Evolutionary conservation across 2,888 invertebrate genomes (phyloP).

Genomic region (Callinectes sapidus): DNA sequence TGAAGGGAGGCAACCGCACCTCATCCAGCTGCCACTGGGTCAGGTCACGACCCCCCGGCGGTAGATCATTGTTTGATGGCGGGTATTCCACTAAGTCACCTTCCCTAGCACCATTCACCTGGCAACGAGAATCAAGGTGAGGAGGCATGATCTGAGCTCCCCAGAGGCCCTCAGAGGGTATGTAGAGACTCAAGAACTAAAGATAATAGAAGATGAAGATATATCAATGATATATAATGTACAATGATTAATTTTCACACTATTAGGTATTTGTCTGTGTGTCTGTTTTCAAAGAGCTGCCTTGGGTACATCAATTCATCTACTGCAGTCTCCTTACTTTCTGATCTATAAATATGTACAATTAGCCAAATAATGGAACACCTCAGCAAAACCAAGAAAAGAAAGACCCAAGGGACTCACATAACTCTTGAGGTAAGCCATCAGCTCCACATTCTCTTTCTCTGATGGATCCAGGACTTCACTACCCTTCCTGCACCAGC

Average conservation of each 20-base stretch:
- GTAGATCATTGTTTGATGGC: constrained; percentile 63
- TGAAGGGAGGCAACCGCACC: constrained; percentile 66
- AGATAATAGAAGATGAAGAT: no score
- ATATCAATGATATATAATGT: no score
- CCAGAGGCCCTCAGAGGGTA: no score
- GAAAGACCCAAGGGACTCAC: constrained; percentile 50
- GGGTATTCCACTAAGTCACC: constrained; percentile 68
- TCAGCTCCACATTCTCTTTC: constrained; percentile 64
- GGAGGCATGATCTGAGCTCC: no score
- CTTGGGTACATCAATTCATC: no score
- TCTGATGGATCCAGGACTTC: constrained; percentile 60
- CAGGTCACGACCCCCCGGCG: constrained; percentile 58
- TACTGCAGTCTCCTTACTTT: no score
- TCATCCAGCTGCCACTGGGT: constrained; percentile 71
- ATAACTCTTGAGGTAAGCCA: constrained; percentile 64
- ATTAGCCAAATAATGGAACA: background rate
- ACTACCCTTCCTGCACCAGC: constrained; percentile 48
- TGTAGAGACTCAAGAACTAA: no score
- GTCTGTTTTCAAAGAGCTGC: no score
- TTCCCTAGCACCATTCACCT: constrained; percentile 58
- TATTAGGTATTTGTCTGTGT: no score
- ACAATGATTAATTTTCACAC: no score
- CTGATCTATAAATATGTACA: no score
- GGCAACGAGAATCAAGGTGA: no score
- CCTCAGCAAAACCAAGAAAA: background rate